phyloP scores from a whole-genome alignment of 2,113 vertebrate genomes.

The Thomomys bottae region DNA sequence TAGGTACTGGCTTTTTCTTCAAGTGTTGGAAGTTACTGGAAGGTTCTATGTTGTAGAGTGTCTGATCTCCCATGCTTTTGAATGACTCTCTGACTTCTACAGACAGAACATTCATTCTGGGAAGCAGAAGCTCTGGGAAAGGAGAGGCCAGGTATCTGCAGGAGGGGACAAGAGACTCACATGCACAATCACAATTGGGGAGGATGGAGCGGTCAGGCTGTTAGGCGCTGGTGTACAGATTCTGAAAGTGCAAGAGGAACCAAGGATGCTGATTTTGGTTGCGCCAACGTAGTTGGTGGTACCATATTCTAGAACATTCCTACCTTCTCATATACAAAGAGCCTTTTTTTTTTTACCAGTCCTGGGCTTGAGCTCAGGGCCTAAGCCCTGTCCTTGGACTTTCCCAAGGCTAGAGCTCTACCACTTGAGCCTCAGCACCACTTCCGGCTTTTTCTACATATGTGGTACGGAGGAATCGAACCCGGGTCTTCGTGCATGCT shows the following conservation, averaged over 20 bases:
- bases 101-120: background rate
- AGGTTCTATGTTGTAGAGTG: background rate
- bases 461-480: too few species aligned
- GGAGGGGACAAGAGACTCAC: accelerated
- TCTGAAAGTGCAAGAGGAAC: background rate
- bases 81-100: background rate
- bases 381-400: too few species aligned
- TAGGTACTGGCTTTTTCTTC: background rate
- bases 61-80: background rate
- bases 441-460: too few species aligned
- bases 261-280: background rate
- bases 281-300: background rate
- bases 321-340: background rate
- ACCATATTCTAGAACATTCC: background rate
- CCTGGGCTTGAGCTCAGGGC: too few species aligned
- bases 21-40: background rate
- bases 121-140: background rate
- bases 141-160: background rate
- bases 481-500: too few species aligned
- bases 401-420: too few species aligned
- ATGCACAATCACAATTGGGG: accelerated
- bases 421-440: too few species aligned
- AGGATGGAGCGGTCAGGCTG: accelerated
- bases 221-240: background rate
- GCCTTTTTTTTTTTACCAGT: background rate